Evolutionary conservation across 2,888 invertebrate genomes (phyloP), one percentile per base, ranked within the genome.

Genomic region (Empis livida): DNA sequence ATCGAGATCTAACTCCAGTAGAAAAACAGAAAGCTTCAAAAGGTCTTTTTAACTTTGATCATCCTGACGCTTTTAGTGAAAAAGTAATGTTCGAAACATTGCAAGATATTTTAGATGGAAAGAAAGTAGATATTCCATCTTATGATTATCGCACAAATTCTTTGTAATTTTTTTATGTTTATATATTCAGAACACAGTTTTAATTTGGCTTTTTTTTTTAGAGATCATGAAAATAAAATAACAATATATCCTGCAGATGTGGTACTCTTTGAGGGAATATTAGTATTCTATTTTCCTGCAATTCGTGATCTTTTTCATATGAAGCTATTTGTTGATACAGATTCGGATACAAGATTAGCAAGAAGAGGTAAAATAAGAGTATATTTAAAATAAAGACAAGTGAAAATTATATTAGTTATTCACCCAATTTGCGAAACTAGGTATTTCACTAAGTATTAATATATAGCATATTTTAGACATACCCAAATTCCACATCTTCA

Each of bases 271-370:
- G 99, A 99, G 70, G 99, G 99, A 16, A 99, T 99, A 66, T 77
- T 99, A 48, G 92, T 94, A 35, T 99, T 99, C 73, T 97, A 97
- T 73, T 94, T 94, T 69, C 89, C 91, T 1, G 88, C 91, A 65
- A 86, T 99, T 52, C 74, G 96, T 45, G 87, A 95, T 51, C 73
- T 96, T 49, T 99, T 97, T 73, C 92, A 97, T 70, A 96, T 99
- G 94, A 99, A 99, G 70, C 74, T 99, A 37, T 99, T 99, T 72
- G 97, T 99, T 5, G 99, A 99, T 65, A 96, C 96, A 0, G 97
- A 99, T 72, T 95, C 99, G 0, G 99, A 99, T 67, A 99, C 95
- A 1, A 77, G 99, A 61, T 75, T 99, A 17, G 94, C 96, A 1
- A 77, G 97, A 59, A 77, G 97, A 80, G 96, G 95, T 95, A 67